Base-by-base conservation (phyloP, 2,797 vertebrate species). In the Cossypha niveicapilla region DNA sequence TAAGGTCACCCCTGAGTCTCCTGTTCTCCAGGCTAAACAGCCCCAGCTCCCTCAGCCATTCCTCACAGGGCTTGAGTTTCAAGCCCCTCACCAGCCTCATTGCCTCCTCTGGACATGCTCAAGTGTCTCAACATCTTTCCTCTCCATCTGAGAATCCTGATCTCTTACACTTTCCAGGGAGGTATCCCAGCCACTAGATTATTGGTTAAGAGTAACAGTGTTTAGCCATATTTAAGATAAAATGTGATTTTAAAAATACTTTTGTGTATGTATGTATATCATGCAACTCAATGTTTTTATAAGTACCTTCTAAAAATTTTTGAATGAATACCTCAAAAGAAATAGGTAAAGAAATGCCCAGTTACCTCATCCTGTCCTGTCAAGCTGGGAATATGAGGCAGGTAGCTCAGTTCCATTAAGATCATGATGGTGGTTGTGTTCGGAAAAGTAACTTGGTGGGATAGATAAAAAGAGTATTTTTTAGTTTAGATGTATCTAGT, bases 201-300 rank as follows among this genome's bases (percentile, higher is more conserved):
- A 13, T 19, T 65, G 9, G 3, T 27, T 66, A 72, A 65, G 15
- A 44, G 10, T 66, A 66, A 8, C 44, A 70, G 27, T 66, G 7
- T 70, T 86, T 51, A 10, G 12, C 32, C 11, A 9, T 86, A 48
- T 47, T 72, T 51, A 72, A 78, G 50, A 41, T n/a, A 39, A 82
- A 83, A 37, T 7, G 8, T 5, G 3, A 25, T 60, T 63, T 58
- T 19, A 3, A 57, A 76, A 42, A 28, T 65, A 53, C 5, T 48
- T 21, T 5, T 25, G 3, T 56, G 1, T 53, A 1, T 34, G 3
- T 41, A 1, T 44, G 3, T n/a, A 3, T 62, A 8, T 58, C 35
- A 9, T 28, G 5, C 28, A 79, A 24, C 18, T 61, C 22, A 37
- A 8, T 76, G 9, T 41, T 87, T 73, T 71, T 51, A 1, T 32